Evolutionary conservation across 2,888 invertebrate genomes (phyloP).

Genomic region (Acanthosoma haemorrhoidale): DNA sequence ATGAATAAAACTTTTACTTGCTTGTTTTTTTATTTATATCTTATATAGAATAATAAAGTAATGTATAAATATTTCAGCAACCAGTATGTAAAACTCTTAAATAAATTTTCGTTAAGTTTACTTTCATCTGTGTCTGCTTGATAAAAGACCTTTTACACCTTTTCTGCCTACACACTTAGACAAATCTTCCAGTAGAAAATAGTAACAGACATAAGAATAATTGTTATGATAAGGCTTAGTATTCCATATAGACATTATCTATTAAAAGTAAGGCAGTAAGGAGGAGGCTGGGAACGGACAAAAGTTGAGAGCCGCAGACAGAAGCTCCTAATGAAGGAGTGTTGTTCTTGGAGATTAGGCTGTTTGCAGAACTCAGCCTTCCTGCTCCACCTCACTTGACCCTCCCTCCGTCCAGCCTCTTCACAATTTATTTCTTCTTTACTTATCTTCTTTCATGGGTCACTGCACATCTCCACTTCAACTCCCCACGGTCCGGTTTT

Average conservation of each 20-base stretch:
- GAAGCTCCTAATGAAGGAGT: conserved; percentile 23
- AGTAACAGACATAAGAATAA: too few relatives aligned
- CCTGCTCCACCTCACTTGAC: neutral
- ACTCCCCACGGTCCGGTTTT: conserved; percentile 3
- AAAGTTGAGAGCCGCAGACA: too few relatives aligned
- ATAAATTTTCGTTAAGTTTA: too few relatives aligned
- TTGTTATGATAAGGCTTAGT: neutral
- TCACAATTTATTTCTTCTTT: conserved; percentile 24
- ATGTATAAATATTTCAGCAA: too few relatives aligned
- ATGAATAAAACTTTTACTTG: too few relatives aligned
- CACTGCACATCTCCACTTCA: neutral
- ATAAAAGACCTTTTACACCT: too few relatives aligned
- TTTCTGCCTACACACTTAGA: too few relatives aligned
- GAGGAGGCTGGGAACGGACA: neutral
- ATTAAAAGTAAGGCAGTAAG: neutral
- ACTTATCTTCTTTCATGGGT: conserved; percentile 13
- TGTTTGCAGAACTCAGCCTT: neutral
- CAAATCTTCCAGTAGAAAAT: too few relatives aligned
- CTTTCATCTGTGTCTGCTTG: too few relatives aligned
- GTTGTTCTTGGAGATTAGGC: conserved; percentile 9
- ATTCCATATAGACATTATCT: neutral
- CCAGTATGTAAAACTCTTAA: too few relatives aligned
- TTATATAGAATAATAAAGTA: too few relatives aligned
- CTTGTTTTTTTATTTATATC: too few relatives aligned
- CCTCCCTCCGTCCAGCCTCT: neutral